A percentile compares a stretch with the other conserved stretches of the same genome.
These are phyloP conservation scores for Xiphydria camelus DNA, from an alignment of 2,888 invertebrate genomes.

Conservation along the genomic window DNA sequence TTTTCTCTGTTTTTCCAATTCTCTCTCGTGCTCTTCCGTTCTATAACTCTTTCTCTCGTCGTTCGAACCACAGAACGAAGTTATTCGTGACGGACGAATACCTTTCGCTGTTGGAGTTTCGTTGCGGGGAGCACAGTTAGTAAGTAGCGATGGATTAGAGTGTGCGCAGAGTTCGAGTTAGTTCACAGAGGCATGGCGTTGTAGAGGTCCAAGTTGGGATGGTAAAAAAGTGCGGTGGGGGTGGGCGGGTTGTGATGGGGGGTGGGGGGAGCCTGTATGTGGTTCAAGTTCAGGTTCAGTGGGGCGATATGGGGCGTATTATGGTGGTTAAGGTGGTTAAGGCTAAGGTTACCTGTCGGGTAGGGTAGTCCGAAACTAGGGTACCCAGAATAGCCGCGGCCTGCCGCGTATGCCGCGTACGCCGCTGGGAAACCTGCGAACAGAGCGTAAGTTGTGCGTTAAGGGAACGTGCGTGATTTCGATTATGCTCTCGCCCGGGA, in stretches of 20 bases:
- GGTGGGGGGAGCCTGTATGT: conserved; percentile 58
- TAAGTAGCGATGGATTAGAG: conserved; percentile 43
- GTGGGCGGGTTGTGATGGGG: conserved; percentile 66
- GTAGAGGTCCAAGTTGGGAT: conserved; percentile 57
- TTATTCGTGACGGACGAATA: conserved; percentile 15
- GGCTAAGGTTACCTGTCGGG: conserved; percentile 93
- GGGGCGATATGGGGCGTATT: conserved; percentile 57
- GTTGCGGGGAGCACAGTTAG: conserved; percentile 5
- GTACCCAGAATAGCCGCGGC: conserved; percentile 96
- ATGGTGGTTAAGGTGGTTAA: conserved; percentile 68
- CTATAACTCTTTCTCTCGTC: conserved; percentile 16
- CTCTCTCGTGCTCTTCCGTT: too few relatives aligned
- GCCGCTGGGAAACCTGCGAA: conserved; percentile 89
- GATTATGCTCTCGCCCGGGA: too few relatives aligned
- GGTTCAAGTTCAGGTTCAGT: conserved; percentile 59
- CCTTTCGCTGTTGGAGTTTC: background rate
- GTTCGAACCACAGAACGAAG: conserved; percentile 11
- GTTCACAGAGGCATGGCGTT: conserved; percentile 59
- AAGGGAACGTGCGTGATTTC: too few relatives aligned
- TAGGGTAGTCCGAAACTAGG: conserved; percentile 97
- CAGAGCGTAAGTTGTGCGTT: too few relatives aligned
- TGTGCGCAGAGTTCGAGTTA: conserved; percentile 49
- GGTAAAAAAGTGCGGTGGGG: conserved; percentile 65
- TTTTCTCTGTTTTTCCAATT: too few relatives aligned
- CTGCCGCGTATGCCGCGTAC: conserved; percentile 94